Base-by-base conservation (phyloP, 2,113 vertebrate species). In the Lepidothrix coronata region DNA sequence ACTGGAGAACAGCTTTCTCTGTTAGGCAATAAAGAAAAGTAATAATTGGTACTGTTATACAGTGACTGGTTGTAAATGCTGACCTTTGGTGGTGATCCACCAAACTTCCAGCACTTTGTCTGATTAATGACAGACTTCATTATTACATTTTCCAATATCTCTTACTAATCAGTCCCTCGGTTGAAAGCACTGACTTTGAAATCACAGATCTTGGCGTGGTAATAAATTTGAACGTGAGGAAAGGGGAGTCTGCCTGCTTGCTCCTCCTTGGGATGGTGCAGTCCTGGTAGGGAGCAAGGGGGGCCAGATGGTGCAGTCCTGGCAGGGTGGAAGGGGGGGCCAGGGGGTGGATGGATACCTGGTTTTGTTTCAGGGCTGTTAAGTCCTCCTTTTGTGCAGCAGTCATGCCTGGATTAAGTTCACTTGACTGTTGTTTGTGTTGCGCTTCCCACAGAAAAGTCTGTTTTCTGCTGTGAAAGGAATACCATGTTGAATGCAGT, bases 41-140 rank as follows among this genome's bases (percentile, higher is more conserved):
- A 46, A 12, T 67, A 33, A 31, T 27, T 73, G 66, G 72, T 79
- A 51, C 67, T 73, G 68, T 82, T 80, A 22, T 2, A 37, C 73
- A 74, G 67, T 51, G 51, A 73, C 49, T 52, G 51, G 68, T 57
- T 6, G 2, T 86, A 93, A 91, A 91, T 68, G 37, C 57, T 58
- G 92, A 78, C 75, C 81, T 93, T 92, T 70, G 71, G 70, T 86
- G 28, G 54, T 73, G 54, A 85, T 70, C 62, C 48, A 76, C 55
- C 49, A 73, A 57, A 80, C 77, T 61, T 84, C 17, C 72, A 96
- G 68, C 63, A 20, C 66, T 72, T 83, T 91, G 43, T 55, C 51
- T 79, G 35, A 14, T 87, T 82, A 76, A 51, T 67, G 77, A 85
- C 46, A 93, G 67, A 58, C n/a, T 85, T 82, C 41, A 44, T 71